Conservation (phyloP, 2,113 vertebrate genomes). For the Mirounga angustirostris region DNA sequence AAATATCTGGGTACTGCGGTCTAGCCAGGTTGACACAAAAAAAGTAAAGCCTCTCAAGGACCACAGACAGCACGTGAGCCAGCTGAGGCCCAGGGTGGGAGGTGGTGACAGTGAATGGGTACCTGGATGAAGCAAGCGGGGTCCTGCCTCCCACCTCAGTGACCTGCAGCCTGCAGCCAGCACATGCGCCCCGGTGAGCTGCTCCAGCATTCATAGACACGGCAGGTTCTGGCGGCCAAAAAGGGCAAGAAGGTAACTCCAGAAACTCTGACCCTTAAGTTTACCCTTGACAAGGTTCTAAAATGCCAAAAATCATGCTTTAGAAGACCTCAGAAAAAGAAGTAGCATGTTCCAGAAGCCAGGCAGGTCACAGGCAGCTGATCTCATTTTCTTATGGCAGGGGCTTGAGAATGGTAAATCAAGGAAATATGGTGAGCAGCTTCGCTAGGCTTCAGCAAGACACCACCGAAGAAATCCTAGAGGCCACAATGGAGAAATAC, state of each 20-base stretch:
- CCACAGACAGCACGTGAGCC: background rate
- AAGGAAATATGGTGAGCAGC: background rate
- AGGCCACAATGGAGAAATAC: background rate
- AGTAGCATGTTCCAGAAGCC: background rate
- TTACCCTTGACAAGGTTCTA: background rate
- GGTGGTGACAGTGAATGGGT: background rate
- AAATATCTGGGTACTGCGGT: background rate
- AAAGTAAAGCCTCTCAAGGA: background rate
- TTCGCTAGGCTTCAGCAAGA: background rate
- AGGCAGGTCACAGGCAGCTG: background rate
- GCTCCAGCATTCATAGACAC: background rate
- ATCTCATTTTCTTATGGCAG: background rate
- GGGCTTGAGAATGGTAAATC: background rate
- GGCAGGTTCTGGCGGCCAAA: background rate
- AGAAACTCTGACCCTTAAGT: background rate
- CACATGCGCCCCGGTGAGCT: rapidly evolving
- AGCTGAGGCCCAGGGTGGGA: background rate
- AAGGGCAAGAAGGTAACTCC: background rate
- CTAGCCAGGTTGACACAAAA: background rate
- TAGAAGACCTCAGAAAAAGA: background rate
- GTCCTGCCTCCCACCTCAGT: background rate
- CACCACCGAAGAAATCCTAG: background rate
- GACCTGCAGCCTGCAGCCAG: background rate
- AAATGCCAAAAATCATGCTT: background rate
- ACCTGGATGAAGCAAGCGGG: background rate